These are phyloP conservation scores for Eupithecia exiguata DNA, from an alignment of 2,888 invertebrate species.

Conservation along the genomic window DNA sequence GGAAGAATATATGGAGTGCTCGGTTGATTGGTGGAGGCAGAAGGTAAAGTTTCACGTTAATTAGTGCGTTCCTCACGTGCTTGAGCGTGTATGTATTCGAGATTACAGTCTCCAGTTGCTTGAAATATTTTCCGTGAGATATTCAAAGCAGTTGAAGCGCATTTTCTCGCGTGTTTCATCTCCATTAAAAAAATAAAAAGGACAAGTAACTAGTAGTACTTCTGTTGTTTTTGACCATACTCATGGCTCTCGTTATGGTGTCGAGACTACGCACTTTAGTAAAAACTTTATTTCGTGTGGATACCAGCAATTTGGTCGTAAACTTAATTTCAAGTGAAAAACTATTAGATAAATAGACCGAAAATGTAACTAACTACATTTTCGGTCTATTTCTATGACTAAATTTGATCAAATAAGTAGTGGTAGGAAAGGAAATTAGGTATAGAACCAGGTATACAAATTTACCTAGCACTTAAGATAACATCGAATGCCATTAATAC, in stretches of 20 bases:
- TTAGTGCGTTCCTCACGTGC: conserved; percentile 81
- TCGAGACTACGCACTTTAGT: background rate
- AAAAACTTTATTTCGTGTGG: background rate
- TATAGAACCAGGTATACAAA: conserved; percentile 41
- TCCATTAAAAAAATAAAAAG: background rate
- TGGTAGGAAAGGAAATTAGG: conserved; percentile 9
- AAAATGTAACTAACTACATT: background rate
- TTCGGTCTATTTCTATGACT: background rate
- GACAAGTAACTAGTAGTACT: background rate
- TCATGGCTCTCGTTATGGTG: background rate
- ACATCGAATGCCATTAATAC: conserved; percentile 56
- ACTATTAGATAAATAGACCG: too few species aligned
- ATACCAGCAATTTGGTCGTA: background rate
- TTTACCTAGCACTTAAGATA: conserved; percentile 44
- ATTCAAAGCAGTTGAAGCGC: conserved; percentile 14
- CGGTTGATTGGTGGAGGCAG: conserved; percentile 64
- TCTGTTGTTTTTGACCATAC: background rate
- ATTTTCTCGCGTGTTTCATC: conserved; percentile 9
- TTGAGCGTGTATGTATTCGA: conserved; percentile 69
- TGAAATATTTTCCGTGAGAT: conserved; percentile 51
- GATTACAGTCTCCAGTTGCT: conserved; percentile 59
- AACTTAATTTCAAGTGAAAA: background rate
- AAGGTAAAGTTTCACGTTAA: conserved; percentile 81
- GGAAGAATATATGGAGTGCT: conserved; percentile 63
- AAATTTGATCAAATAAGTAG: background rate